A percentile compares a stretch with the other conserved stretches of the same genome.
phyloP scores from a whole-genome alignment of 2,113 vertebrate species.

The Rhabdornis inornatus region DNA sequence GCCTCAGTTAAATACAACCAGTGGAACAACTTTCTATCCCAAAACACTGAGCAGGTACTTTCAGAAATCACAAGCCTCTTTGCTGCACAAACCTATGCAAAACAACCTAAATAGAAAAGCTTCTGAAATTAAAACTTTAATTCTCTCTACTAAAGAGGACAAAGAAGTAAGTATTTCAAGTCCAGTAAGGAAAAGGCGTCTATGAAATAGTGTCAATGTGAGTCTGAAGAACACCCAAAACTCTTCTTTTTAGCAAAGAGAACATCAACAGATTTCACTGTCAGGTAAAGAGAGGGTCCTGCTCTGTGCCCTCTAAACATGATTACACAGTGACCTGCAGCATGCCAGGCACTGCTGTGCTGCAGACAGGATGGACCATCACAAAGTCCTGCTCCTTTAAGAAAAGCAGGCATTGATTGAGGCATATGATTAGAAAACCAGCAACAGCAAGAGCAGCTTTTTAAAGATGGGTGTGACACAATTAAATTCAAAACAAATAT shows the following conservation, averaged over 20 bases:
- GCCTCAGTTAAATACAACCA: not conserved
- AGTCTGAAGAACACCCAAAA: not conserved
- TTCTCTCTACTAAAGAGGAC: not conserved
- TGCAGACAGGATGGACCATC: not conserved
- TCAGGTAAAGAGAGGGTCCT: not conserved
- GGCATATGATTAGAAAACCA: conserved; percentile 14
- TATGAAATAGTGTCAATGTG: not conserved
- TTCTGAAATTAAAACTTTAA: not conserved
- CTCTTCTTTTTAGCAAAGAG: not conserved
- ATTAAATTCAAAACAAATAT: not conserved
- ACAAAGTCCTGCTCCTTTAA: not conserved
- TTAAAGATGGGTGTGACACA: not conserved
- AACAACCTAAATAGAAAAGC: not conserved
- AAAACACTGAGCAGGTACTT: not conserved
- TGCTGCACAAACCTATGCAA: not conserved
- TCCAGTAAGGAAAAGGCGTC: not conserved
- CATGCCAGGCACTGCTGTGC: accelerated
- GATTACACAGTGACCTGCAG: not conserved
- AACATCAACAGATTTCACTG: not conserved
- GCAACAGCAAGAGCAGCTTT: not conserved
- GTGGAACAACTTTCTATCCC: not conserved
- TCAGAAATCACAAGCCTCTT: not conserved
- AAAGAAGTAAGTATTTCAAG: not conserved
- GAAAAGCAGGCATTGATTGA: not conserved
- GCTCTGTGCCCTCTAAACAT: not conserved